A percentile compares a stretch with the other conserved stretches of the same genome.
Evolutionary conservation across 1,140 invertebrate genomes (phyloP).

Genomic region (Paraescarpia echinospica): DNA sequence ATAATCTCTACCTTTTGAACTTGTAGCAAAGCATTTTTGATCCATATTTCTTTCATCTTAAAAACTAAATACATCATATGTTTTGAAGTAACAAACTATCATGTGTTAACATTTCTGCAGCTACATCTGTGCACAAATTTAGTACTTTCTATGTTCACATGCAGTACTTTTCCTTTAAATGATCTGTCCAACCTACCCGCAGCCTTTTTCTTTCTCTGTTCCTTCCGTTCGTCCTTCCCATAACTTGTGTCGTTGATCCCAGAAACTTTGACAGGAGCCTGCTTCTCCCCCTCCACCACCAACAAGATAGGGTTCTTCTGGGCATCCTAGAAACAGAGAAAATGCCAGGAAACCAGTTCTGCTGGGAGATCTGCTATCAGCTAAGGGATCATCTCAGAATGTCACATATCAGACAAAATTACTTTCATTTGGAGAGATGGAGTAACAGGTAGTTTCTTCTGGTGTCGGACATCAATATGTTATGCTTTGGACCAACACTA

Average conservation of each 20-base stretch:
- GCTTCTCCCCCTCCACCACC: slow-evolving; percentile 38
- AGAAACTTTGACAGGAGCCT: slow-evolving; percentile 51
- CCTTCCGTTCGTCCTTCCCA: slow-evolving; percentile 74
- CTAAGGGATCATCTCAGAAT: too few species aligned
- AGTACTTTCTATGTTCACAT: background rate
- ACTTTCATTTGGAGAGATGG: too few species aligned
- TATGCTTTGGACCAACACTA: too few species aligned
- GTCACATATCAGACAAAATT: too few species aligned
- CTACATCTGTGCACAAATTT: background rate
- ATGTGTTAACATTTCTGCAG: background rate
- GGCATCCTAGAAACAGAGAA: slow-evolving; percentile 44
- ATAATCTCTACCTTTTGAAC: too few species aligned
- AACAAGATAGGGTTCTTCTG: slow-evolving; percentile 44
- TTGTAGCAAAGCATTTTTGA: too few species aligned
- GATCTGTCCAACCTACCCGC: slow-evolving; percentile 52
- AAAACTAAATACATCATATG: background rate
- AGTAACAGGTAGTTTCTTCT: too few species aligned
- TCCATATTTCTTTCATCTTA: too few species aligned
- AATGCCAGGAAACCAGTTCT: background rate
- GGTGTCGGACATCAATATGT: too few species aligned
- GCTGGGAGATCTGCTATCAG: background rate
- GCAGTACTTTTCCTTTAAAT: background rate
- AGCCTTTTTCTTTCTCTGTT: slow-evolving; percentile 86
- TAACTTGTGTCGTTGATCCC: slow-evolving; percentile 53
- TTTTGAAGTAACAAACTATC: background rate